These are phyloP conservation scores for Dipus sagitta DNA, from an alignment of 2,797 vertebrate genomes.

Conservation along the genomic window DNA sequence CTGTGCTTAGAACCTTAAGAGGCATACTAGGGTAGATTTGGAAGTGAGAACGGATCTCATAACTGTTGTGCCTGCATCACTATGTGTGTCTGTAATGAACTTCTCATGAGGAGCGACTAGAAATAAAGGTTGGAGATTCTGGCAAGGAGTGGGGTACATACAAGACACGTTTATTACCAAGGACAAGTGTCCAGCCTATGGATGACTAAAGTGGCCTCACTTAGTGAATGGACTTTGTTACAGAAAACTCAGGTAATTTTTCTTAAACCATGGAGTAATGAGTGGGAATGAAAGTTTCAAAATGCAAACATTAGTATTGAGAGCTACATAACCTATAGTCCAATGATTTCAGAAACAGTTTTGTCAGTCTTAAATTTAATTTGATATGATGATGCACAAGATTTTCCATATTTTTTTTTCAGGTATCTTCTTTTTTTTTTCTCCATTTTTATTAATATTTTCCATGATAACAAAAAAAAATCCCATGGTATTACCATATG, in stretches of 20 bases:
- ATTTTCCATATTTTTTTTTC: too few relatives aligned
- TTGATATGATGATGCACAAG: too few relatives aligned
- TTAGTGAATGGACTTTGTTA: background rate
- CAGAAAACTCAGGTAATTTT: background rate
- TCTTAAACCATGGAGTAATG: background rate
- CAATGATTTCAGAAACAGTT: background rate
- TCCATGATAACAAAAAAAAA: too few relatives aligned
- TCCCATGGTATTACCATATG: too few relatives aligned
- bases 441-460: too few relatives aligned
- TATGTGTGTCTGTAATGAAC: background rate
- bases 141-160: background rate
- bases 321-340: background rate
- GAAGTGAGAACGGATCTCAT: background rate
- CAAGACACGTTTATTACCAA: background rate
- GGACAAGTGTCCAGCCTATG: background rate
- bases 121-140: background rate
- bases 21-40: accelerated
- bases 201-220: background rate
- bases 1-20: background rate
- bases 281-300: background rate
- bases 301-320: background rate
- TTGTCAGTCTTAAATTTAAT: background rate
- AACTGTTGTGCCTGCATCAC: background rate
- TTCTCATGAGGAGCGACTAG: background rate
- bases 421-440: too few relatives aligned